These are phyloP conservation scores for Atta cephalotes DNA, from an alignment of 1,140 invertebrate genomes.

Conservation along the genomic window DNA sequence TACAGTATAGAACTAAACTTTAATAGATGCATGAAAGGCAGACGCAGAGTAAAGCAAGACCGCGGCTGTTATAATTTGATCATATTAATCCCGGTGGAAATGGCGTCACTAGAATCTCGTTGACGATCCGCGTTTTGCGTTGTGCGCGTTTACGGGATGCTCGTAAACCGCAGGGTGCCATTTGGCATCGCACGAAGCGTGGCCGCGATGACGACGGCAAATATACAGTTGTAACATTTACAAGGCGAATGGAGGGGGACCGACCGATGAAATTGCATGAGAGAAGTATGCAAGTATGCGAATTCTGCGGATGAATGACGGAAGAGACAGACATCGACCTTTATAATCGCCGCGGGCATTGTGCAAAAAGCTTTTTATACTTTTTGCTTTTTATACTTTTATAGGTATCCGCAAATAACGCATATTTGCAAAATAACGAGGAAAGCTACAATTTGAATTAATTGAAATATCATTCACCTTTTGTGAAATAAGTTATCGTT, in stretches of 20 bases:
- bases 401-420: neutral
- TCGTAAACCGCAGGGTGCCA: constrained; percentile 40
- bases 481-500: neutral
- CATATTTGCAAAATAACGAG: neutral
- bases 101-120: neutral
- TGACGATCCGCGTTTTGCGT: constrained; percentile 9
- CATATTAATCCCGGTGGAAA: constrained; percentile 33
- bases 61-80: constrained; percentile 25
- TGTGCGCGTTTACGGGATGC: neutral
- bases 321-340: neutral
- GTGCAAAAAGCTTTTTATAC: neutral
- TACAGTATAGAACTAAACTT: neutral
- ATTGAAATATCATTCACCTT: constrained; percentile 37
- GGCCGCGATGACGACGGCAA: constrained; percentile 1
- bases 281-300: neutral
- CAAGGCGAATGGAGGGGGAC: neutral
- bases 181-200: constrained; percentile 19
- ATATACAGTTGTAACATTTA: constrained; percentile 4
- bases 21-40: constrained; percentile 6
- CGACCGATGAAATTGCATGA: constrained; percentile 3
- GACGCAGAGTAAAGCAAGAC: neutral
- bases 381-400: neutral
- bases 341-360: constrained; percentile 1
- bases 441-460: neutral
- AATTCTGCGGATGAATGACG: constrained; percentile 17